phyloP scores from a whole-genome alignment of 2,888 invertebrate genomes.

The Cremastinae sp. region DNA sequence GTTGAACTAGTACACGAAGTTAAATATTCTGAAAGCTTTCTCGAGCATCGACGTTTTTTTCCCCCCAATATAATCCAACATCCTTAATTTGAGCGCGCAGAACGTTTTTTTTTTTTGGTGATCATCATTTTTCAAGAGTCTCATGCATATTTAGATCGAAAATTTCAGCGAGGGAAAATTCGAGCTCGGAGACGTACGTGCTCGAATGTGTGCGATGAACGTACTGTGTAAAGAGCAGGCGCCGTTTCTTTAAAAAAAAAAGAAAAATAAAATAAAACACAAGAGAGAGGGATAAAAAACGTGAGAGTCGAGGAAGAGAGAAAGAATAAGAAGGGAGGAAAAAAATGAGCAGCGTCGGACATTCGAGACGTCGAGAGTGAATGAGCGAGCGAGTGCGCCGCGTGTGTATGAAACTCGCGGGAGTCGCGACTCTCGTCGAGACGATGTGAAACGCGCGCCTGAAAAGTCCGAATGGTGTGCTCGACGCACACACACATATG shows the following conservation, averaged over 20 bases:
- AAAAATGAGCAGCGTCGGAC: slow-evolving; percentile 63
- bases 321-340: slow-evolving; percentile 55
- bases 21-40: not conserved
- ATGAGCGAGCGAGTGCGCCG: slow-evolving; percentile 39
- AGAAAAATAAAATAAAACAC: no score
- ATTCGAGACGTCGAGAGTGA: slow-evolving; percentile 66
- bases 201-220: not conserved
- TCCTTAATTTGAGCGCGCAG: not conserved
- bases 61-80: not conserved
- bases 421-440: slow-evolving; percentile 39
- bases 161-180: slow-evolving; percentile 26
- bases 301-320: not conserved
- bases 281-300: not conserved
- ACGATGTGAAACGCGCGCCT: slow-evolving; percentile 43
- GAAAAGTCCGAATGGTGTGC: no score
- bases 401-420: slow-evolving; percentile 4
- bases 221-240: slow-evolving; percentile 31
- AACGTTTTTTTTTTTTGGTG: no score
- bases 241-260: slow-evolving; percentile 50
- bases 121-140: not conserved
- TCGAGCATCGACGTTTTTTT: not conserved
- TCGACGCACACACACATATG: slow-evolving; percentile 15
- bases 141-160: not conserved
- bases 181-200: slow-evolving; percentile 22
- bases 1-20: not conserved